Base-by-base conservation (phyloP, 2,113 vertebrate genomes). In the Boulengeromyrus knoepffleri region DNA sequence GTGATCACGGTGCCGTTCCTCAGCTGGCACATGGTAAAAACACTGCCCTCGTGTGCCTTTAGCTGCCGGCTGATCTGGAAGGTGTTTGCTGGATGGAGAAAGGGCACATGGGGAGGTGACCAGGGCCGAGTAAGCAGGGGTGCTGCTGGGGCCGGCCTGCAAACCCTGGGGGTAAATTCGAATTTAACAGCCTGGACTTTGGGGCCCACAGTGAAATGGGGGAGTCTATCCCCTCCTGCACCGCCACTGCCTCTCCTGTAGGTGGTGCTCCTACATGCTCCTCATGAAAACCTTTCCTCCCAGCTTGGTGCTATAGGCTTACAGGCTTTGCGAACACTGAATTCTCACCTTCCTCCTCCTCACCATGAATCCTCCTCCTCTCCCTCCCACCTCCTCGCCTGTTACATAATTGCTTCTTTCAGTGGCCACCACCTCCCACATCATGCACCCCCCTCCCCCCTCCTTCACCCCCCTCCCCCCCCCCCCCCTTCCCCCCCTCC, bases 21-120 rank as follows among this genome's bases (percentile, higher is more conserved):
- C 97, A 98, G 96, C 88, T 98, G 97, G 93, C 98, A 99, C 92
- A 99, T 94, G 2, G 98, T 98, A 92, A 99, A 99, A 53, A 99
- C 97, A 21, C 98, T 99, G 93, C 98, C 98, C 85, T 99, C 98
- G 0, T 99, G 99, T 91, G 96, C 98, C 95, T 98, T 98, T 92
- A 99, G 97, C 95, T 99, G 97, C 88, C 93, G 97, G 91, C 92
- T 96, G 94, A 99, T 99, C 93, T 99, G 98, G 94, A 98, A 99
- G 0, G 98, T 17, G 36, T 87, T 87, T 94, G 92, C 97, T 97
- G 97, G 91, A 15, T 49, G 58, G 24, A 13, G 80, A 39, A 31
- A 36, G 21, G 85, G 39, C 24, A 3, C 46, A 24, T 3, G 27
- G 74, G 87, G 21, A 10, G 83, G 52, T 17, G 50, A 52, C 50